Evolutionary conservation across 2,113 vertebrate genomes (phyloP), one percentile per base, ranked within the genome.

Genomic region (Osmerus eperlanus): DNA sequence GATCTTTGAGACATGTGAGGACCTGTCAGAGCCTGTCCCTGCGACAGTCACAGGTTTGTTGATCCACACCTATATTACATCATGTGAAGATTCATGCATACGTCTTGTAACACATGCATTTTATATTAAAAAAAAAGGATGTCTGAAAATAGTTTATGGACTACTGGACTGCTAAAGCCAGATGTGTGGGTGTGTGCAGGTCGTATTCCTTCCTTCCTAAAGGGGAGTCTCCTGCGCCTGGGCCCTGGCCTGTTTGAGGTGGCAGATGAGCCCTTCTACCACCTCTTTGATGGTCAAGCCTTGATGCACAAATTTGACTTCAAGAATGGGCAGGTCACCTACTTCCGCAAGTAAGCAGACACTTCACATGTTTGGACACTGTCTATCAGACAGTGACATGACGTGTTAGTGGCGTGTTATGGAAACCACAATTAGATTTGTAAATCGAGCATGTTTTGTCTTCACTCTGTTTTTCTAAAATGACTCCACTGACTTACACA

Each of bases 241-340:
- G 97, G 97, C 5, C 97, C 97, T 0, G 97, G 97, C 1, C 89
- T 99, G 72, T 99, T 99, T 11, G 97, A 99, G 88, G 90, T 96
- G 19, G 97, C 95, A 6, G 84, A 95, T 0, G 96, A 99, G 83
- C 95, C 95, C 11, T 99, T 96, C 86, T 96, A 97, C 65, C 97
- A 99, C 82, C 92, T 99, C 67, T 99, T 99, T 2, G 97, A 99
- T 3, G 97, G 97, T 7, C 97, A 99, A 89, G 97, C 97, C 0
- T 93, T 99, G 51, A 94, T 99, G 77, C 97, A 99, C 91, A 99
- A 99, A 91, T 99, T 99, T 0, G 97, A 99, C 84, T 95, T 99
- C 87, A 97, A 95, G 85, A 95, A 99, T 21, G 96, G 97, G 25
- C 94, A 97, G 0, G 95, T 99, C 72, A 97, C 96, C 54, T 99